Evolutionary conservation across 2,888 invertebrate species (phyloP).

Genomic region (Heteropelma amictum): DNA sequence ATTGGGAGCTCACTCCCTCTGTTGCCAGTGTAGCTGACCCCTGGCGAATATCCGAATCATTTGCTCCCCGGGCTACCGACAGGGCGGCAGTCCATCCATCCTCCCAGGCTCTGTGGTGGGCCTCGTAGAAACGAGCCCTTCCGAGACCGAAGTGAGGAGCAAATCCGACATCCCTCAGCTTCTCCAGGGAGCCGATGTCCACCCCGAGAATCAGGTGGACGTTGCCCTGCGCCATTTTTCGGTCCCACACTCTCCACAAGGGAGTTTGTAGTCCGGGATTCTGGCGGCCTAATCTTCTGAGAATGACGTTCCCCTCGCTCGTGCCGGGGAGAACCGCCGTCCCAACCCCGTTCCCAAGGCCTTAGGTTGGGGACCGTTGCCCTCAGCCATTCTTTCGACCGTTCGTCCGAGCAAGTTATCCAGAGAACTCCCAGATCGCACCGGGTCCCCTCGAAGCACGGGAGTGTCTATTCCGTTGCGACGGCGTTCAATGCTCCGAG

Average conservation of each 20-base stretch:
- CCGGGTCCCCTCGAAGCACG: conserved; percentile 26
- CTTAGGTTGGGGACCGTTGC: background rate
- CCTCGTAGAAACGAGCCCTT: conserved; percentile 29
- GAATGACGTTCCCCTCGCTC: conserved; percentile 8
- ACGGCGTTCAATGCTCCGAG: conserved; percentile 15
- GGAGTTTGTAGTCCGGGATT: conserved; percentile 49
- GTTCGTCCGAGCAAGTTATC: conserved; percentile 24
- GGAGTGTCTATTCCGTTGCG: conserved; percentile 18
- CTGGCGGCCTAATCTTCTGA: conserved; percentile 39
- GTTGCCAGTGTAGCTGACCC: too few relatives aligned
- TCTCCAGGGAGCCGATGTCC: conserved; percentile 29
- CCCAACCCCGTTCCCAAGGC: background rate
- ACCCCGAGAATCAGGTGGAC: conserved; percentile 49
- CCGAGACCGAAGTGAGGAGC: conserved; percentile 26
- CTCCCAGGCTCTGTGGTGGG: background rate
- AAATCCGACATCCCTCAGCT: background rate
- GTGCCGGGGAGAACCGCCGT: conserved; percentile 6
- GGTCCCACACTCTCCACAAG: conserved; percentile 51
- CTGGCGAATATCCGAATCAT: too few relatives aligned
- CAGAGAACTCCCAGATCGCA: conserved; percentile 17
- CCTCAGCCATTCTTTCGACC: conserved; percentile 2
- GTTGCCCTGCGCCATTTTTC: conserved; percentile 23
- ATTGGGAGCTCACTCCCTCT: too few relatives aligned
- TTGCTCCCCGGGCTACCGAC: background rate
- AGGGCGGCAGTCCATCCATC: background rate